These are phyloP conservation scores for Clarias pachynema DNA, from an alignment of 2,797 vertebrate genomes.

Conservation along the genomic window DNA sequence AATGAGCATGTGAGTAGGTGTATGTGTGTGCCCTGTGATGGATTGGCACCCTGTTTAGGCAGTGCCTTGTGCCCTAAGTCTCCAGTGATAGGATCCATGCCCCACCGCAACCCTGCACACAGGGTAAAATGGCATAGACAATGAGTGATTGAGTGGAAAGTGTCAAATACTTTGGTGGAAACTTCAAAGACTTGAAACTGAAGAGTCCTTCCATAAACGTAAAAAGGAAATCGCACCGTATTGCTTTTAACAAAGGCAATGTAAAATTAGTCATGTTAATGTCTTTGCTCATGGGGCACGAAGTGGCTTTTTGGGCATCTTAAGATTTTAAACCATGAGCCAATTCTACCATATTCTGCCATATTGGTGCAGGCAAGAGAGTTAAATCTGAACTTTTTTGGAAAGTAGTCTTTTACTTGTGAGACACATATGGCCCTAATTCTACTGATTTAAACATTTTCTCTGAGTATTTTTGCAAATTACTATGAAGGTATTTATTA, in stretches of 20 bases:
- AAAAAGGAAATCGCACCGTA: not conserved
- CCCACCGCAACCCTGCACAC: too few relatives aligned
- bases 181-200: not conserved
- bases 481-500: not conserved
- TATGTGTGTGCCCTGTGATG: too few relatives aligned
- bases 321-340: too few relatives aligned
- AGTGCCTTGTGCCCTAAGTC: too few relatives aligned
- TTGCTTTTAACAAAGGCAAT: not conserved
- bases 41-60: too few relatives aligned
- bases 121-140: too few relatives aligned
- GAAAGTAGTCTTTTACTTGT: not conserved
- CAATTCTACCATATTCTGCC: not conserved
- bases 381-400: not conserved
- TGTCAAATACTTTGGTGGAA: not conserved
- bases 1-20: too few relatives aligned
- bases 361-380: slow-evolving; percentile 3
- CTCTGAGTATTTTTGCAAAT: not conserved
- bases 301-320: not conserved
- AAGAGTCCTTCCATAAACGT: not conserved
- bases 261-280: not conserved
- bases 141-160: not conserved
- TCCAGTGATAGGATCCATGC: too few relatives aligned
- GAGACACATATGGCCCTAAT: not conserved
- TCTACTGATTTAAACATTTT: not conserved
- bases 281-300: not conserved